A percentile compares a stretch with the other conserved stretches of the same genome.
These are phyloP conservation scores for Andinoacara biseriatus DNA, from an alignment of 2,113 vertebrate species.

Conservation along the genomic window DNA sequence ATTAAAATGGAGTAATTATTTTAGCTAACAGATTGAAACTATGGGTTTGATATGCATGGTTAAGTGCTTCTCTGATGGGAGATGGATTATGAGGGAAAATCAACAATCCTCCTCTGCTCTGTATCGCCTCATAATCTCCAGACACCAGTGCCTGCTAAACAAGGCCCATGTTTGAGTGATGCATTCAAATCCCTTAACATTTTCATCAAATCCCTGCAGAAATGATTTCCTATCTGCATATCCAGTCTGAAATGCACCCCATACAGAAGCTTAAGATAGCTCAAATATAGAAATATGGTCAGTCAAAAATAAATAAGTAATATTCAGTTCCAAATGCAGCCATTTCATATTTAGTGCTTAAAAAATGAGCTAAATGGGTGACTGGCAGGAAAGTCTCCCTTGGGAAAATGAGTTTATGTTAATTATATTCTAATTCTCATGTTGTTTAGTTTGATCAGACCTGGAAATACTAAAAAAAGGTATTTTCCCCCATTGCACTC, in stretches of 20 bases:
- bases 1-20: background rate
- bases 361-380: background rate
- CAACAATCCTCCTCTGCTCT: background rate
- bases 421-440: background rate
- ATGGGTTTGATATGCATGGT: background rate
- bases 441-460: background rate
- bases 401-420: background rate
- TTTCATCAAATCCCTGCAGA: background rate
- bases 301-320: background rate
- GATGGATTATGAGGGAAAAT: background rate
- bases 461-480: background rate
- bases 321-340: background rate
- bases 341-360: background rate
- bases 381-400: background rate
- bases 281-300: background rate
- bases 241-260: background rate
- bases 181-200: background rate
- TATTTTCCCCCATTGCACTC: background rate
- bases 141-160: background rate
- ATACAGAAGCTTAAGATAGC: background rate
- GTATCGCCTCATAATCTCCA: background rate
- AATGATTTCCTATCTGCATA: background rate
- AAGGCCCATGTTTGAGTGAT: background rate
- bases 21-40: background rate
- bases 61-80: background rate